A percentile compares a stretch with the other conserved stretches of the same genome.
Evolutionary conservation across 2,797 vertebrate species (phyloP).

Genomic region (Masticophis lateralis): DNA sequence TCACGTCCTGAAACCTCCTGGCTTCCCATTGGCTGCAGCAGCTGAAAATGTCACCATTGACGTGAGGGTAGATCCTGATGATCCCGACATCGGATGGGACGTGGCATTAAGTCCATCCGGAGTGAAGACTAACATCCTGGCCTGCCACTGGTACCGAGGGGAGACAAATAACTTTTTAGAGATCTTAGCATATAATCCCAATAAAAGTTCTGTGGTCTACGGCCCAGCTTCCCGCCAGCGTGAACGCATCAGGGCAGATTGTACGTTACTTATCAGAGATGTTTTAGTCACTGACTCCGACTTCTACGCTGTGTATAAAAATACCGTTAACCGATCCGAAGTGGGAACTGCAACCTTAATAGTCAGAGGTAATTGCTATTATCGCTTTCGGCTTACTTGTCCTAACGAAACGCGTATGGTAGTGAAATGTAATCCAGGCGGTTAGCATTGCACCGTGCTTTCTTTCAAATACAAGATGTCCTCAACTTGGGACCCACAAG

Average conservation of each 20-base stretch:
- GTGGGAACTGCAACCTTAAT: background rate
- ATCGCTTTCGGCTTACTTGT: background rate
- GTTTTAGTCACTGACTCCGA: background rate
- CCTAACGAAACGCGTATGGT: background rate
- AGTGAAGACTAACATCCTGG: background rate
- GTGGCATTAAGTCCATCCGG: background rate
- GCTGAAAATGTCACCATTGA: background rate
- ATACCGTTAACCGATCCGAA: background rate
- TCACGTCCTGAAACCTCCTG: background rate
- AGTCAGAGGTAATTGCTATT: background rate
- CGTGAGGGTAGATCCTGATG: background rate
- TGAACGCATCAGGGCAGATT: background rate
- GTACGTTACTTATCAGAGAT: fast-evolving
- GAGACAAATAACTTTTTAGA: background rate
- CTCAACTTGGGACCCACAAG: too few relatives aligned
- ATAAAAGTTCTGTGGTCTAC: background rate
- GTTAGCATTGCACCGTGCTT: background rate
- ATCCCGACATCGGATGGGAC: background rate
- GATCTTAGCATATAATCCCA: background rate
- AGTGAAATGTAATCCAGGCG: background rate
- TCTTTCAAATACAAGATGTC: too few relatives aligned
- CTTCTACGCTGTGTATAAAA: background rate
- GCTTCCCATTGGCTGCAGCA: background rate
- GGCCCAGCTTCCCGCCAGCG: background rate
- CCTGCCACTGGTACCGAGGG: background rate